Conservation (phyloP, 2,113 vertebrate genomes). For the Chunga burmeisteri region DNA sequence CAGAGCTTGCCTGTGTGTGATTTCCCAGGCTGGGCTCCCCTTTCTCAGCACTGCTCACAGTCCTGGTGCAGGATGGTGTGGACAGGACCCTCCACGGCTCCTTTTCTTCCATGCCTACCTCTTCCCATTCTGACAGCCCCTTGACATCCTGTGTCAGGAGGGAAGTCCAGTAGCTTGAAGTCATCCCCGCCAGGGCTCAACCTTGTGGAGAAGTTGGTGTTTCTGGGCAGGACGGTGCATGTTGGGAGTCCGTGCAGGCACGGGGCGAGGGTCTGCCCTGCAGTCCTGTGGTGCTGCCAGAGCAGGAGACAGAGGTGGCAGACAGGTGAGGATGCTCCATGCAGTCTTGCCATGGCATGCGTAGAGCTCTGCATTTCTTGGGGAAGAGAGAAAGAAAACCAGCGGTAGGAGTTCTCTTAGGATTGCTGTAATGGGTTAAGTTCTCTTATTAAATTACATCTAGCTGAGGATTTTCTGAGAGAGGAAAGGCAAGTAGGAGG, state of each 20-base stretch:
- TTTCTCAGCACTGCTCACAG: neutral
- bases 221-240: neutral
- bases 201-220: neutral
- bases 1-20: neutral
- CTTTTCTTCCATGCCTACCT: neutral
- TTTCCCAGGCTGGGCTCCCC: neutral
- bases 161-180: neutral
- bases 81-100: neutral
- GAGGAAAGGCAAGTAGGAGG: constrained; percentile 2
- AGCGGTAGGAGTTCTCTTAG: neutral
- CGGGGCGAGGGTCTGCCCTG: neutral
- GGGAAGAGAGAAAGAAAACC: neutral
- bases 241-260: neutral
- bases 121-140: neutral
- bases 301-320: neutral
- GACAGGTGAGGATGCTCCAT: neutral
- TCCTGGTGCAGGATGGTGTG: neutral
- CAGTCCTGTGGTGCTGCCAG: neutral
- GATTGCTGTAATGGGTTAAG: constrained; percentile 33
- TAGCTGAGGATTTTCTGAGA: constrained; percentile 20
- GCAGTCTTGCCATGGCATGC: neutral
- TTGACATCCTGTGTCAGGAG: fast-evolving
- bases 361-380: neutral
- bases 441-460: constrained; percentile 25
- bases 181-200: neutral